A percentile compares a stretch with the other conserved stretches of the same genome.
Conservation (phyloP, 2,888 invertebrate species). For the Catotricha subobsoleta region DNA sequence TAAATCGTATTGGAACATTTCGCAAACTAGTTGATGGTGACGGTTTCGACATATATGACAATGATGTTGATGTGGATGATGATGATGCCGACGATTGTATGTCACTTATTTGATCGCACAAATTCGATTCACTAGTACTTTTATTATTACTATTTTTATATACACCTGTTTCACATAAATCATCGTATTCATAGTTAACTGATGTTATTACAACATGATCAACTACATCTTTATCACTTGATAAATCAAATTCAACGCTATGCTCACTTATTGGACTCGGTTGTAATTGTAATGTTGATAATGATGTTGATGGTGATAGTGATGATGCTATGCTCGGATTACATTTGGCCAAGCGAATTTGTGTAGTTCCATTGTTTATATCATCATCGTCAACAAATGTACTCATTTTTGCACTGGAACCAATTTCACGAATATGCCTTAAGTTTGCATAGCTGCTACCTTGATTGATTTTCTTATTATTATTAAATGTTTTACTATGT, state of each 20-base stretch:
- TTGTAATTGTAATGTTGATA: no score
- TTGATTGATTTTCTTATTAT: neutral
- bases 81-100: neutral
- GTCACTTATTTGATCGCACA: no score
- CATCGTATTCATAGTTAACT: no score
- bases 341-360: neutral
- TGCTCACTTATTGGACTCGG: no score
- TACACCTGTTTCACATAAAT: neutral
- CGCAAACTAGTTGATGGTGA: neutral
- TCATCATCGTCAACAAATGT: constrained; percentile 15
- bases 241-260: neutral
- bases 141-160: neutral
- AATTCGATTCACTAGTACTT: no score
- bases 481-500: neutral
- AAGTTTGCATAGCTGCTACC: constrained; percentile 25
- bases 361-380: neutral
- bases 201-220: neutral
- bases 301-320: neutral
- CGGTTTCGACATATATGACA: neutral
- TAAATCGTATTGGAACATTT: neutral
- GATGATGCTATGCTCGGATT: neutral
- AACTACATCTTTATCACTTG: neutral
- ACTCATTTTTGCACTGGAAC: constrained; percentile 25
- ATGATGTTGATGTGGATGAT: neutral
- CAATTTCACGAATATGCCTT: constrained; percentile 28